Conservation (phyloP, 2,888 invertebrate genomes). For the Micoletzkya japonica region DNA sequence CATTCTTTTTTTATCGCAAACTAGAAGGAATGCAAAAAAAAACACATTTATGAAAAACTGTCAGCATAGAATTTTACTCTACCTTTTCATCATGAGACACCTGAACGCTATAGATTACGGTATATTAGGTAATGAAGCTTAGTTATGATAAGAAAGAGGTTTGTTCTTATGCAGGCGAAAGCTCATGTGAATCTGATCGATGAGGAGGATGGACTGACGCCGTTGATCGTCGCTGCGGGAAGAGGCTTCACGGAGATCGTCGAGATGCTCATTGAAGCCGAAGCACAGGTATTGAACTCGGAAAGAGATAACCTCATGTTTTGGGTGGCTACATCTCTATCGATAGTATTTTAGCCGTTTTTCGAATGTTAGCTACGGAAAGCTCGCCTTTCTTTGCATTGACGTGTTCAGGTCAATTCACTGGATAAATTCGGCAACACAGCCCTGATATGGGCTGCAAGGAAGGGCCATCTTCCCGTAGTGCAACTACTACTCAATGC, state of each 20-base stretch:
- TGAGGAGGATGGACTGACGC: constrained; percentile 71
- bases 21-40: too few species aligned
- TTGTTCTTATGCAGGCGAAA: constrained; percentile 67
- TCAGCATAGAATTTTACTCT: too few species aligned
- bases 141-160: too few species aligned
- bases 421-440: constrained; percentile 65
- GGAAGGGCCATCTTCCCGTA: constrained; percentile 76
- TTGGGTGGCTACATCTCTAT: background rate
- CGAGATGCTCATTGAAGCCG: constrained; percentile 79
- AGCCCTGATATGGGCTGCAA: constrained; percentile 89
- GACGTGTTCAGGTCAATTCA: constrained; percentile 44
- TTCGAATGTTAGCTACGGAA: background rate
- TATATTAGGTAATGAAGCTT: too few species aligned
- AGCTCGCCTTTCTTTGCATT: background rate
- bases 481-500: constrained; percentile 81
- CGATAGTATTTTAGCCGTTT: background rate
- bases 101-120: too few species aligned
- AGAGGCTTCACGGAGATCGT: constrained; percentile 86
- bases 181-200: constrained; percentile 94
- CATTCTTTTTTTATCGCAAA: background rate
- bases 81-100: too few species aligned
- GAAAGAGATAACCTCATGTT: too few species aligned
- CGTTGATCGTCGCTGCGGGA: constrained; percentile 66
- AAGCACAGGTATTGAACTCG: constrained; percentile 66
- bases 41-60: too few species aligned